These are phyloP conservation scores for Pocillopora damicornis DNA, from an alignment of 64 coral and sea anemone genomes.

Conservation along the genomic window DNA sequence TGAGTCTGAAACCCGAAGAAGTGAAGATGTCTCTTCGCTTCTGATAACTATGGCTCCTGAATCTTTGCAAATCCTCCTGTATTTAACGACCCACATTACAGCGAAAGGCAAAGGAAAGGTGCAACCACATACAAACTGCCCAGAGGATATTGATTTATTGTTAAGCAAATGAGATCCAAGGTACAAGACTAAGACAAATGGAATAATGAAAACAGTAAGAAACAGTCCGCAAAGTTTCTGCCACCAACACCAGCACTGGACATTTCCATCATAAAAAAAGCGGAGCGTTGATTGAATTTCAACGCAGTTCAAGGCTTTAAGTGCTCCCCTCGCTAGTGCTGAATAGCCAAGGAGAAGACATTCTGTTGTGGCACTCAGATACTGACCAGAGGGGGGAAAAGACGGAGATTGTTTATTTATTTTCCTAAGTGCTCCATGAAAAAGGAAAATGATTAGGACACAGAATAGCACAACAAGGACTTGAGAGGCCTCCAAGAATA, in stretches of 20 bases:
- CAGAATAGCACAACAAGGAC: constrained; percentile 3
- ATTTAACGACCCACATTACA: constrained; percentile 15
- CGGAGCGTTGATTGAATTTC: background rate
- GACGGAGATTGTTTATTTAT: background rate
- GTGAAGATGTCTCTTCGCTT: background rate
- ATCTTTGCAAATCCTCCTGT: background rate
- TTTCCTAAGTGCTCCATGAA: background rate
- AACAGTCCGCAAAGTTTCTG: constrained; percentile 16
- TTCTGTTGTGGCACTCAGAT: constrained; percentile 38
- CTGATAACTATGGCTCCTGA: background rate
- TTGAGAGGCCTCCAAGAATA: constrained; percentile 13
- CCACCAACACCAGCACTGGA: constrained; percentile 52
- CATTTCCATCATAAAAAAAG: constrained; percentile 48
- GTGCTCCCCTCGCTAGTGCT: background rate
- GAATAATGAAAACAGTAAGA: constrained; percentile 27
- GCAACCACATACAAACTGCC: constrained; percentile 14
- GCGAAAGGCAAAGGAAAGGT: constrained; percentile 41
- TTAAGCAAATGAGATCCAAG: constrained; percentile 34
- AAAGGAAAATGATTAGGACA: constrained; percentile 14
- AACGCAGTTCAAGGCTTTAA: constrained; percentile 41
- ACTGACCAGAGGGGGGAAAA: constrained; percentile 13
- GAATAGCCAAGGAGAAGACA: constrained; percentile 48
- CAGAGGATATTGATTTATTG: background rate
- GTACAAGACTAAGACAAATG: constrained; percentile 34
- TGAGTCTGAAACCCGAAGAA: background rate